Evolutionary conservation across 2,888 invertebrate species (phyloP), one percentile per base, ranked within the genome.

Genomic region (Leptothorax acervorum): DNA sequence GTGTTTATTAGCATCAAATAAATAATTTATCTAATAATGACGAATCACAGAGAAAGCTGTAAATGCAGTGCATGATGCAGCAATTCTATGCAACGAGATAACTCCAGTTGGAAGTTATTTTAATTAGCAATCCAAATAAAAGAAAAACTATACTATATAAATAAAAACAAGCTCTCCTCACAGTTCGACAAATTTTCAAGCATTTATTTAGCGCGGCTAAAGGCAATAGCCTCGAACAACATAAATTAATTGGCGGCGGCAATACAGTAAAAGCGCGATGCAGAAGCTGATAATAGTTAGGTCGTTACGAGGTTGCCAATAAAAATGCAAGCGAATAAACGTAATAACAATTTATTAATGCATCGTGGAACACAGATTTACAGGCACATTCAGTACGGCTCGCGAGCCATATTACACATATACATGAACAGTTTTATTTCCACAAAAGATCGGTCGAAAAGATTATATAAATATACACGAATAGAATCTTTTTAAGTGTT

Each of bases 271-370:
- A 78, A 35, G 63, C 66, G 78, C 48, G 76, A 83, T 65, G 85
- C 78, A 39, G 62, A 87, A 88, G 87, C 88, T 82, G 57, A 78
- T 83, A 81, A 62, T 66, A 75, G 83, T 86, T 83, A 89, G 85
- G 83, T 86, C 83, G 82, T 76, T 87, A 87, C 85, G 39, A 84
- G 90, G 87, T 88, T 91, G 90, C 91, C 86, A 92, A 87, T 90
- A 90, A 93, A 91, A 93, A 93, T 92, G 86, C 92, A 92, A 93
- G 92, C 92, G 84, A 86, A 87, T 93, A 90, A 93, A 93, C 93
- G 93, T 93, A 93, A 93, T 92, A 94, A 93, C 91, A 92, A 90
- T 93, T 94, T 93, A 93, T 93, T 94, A 92, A 93, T 91, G 90
- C 90, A 91, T 92, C 85, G 87, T 92, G 90, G 92, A 93, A 94